Conservation (phyloP, 2,888 invertebrate genomes). For the Ferdinandea cuprea region DNA sequence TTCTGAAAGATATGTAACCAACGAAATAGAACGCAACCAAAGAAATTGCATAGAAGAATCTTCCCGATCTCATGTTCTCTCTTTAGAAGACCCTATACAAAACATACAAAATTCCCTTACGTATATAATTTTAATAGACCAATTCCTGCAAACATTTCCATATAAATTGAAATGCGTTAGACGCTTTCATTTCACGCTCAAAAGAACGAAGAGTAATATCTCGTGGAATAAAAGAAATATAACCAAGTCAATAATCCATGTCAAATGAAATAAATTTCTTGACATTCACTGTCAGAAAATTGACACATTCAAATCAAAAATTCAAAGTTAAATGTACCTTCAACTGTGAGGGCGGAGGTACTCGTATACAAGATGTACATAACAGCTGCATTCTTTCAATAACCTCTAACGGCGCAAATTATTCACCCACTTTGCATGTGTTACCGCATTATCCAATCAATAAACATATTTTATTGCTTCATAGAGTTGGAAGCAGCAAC, state of each 20-base stretch:
- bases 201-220: background rate
- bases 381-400: background rate
- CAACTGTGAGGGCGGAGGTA: background rate
- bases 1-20: too few species aligned
- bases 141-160: too few species aligned
- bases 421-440: slow-evolving; percentile 17
- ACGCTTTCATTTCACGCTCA: background rate
- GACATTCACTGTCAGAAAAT: too few species aligned
- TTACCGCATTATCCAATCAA: slow-evolving; percentile 36
- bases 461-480: slow-evolving; percentile 32
- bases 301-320: too few species aligned
- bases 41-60: too few species aligned
- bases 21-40: too few species aligned
- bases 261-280: background rate
- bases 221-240: too few species aligned
- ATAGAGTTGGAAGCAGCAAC: background rate
- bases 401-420: background rate
- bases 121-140: too few species aligned
- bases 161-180: background rate
- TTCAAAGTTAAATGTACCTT: background rate
- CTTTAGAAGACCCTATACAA: too few species aligned
- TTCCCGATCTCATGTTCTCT: too few species aligned
- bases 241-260: background rate
- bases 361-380: too few species aligned
- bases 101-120: too few species aligned